Conservation (phyloP, 23 tunicate genomes). For the Botrylloides violaceus region DNA sequence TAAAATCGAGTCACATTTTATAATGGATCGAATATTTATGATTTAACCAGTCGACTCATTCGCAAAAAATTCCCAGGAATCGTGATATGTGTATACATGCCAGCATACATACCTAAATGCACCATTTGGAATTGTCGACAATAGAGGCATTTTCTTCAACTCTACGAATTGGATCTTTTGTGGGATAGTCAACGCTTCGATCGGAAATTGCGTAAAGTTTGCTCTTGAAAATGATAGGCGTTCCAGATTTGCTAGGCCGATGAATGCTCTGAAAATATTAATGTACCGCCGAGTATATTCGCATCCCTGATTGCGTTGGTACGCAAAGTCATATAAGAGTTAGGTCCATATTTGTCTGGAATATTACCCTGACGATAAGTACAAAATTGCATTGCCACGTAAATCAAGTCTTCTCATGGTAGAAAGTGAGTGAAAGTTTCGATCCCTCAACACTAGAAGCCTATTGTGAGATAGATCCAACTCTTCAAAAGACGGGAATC, state of each 20-base stretch:
- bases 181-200: conserved; percentile 8
- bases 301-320: too few species aligned
- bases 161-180: conserved; percentile 8
- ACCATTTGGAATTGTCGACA: background rate
- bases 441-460: conserved; percentile 15
- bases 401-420: conserved; percentile 20
- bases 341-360: background rate
- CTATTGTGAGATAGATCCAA: conserved; percentile 28
- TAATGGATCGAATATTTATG: too few species aligned
- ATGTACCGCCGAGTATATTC: too few species aligned
- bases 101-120: conserved; percentile 26
- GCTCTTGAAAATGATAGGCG: conserved; percentile 6
- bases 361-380: conserved; percentile 10
- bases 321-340: too few species aligned
- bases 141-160: conserved; percentile 13
- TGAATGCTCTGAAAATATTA: conserved; percentile 18
- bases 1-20: too few species aligned
- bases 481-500: conserved; percentile 16
- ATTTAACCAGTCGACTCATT: too few species aligned
- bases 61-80: too few species aligned
- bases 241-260: conserved; percentile 16
- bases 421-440: background rate
- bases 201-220: conserved; percentile 23
- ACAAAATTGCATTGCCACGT: conserved; percentile 30
- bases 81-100: too few species aligned